Evolutionary conservation across 2,113 vertebrate genomes (phyloP), one percentile per base, ranked within the genome.

Genomic region (Scomber scombrus): DNA sequence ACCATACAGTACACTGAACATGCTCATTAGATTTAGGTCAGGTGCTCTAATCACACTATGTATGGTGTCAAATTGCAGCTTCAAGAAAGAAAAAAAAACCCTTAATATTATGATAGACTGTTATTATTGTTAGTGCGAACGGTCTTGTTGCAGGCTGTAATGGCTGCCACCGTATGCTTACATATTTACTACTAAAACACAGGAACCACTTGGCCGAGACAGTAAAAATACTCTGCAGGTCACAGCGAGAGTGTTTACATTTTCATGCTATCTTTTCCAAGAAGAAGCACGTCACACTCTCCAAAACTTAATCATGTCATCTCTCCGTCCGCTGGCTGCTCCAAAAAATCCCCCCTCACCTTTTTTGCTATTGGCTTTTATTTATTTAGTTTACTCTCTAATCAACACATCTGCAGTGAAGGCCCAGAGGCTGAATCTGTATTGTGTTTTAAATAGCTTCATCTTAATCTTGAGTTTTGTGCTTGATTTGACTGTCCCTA

Each of bases 191-290:
- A 50, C 79, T 62, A 77, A 69, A 65, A 19, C 5, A 57, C 23
- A 43, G 62, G 73, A 12, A 10, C 11, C 50, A 49, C 52, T 82
- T 78, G 71, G 82, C 76, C 15, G 65, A 80, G 61, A 21, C 71
- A n/a, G 72, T 63, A 16, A 67, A 82, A 78, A 84, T 81, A 63
- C 74, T 80, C 67, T 61, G 7, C 55, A 83, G 76, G 74, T 77
- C 84, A 74, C 52, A 56, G 34, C 4, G 6, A 78, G 16, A 80
- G 63, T 78, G 79, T 88, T 91, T 88, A 85, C 54, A 76, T 71
- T 62, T 72, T 70, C 62, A 71, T 60, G 23, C 58, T 55, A 43
- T 64, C 77, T 75, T 40, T 72, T 75, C 40, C 68, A 45, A 75
- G 74, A 81, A 74, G 7, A 5, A 79, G 51, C 51, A 58, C 70